Evolutionary conservation across 23 tunicate genomes (phyloP).

Genomic region (Corella eumyota): DNA sequence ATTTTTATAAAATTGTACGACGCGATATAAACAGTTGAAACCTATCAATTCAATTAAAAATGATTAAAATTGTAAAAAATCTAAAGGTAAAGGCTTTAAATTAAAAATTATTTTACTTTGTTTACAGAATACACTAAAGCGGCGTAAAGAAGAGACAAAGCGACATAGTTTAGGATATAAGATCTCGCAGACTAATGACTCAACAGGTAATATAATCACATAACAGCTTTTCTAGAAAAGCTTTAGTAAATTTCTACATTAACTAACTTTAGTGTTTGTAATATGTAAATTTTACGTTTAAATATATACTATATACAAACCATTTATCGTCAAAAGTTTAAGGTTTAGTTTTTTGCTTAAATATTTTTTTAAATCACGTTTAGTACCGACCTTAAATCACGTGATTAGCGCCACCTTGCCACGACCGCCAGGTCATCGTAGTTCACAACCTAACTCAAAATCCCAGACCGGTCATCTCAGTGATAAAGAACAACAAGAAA

Average conservation of each 20-base stretch:
- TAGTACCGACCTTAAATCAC: too few species aligned
- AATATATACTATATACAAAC: too few species aligned
- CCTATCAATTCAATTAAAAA: not conserved
- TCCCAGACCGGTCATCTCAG: not conserved
- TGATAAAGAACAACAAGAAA: slow-evolving; percentile 23
- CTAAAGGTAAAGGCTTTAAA: not conserved
- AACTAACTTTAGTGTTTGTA: too few species aligned
- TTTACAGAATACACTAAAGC: slow-evolving; percentile 24
- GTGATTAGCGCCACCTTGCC: slow-evolving; percentile 29
- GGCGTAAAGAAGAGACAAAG: slow-evolving; percentile 32
- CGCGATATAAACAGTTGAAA: too few species aligned
- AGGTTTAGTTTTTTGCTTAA: too few species aligned
- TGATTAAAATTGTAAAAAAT: not conserved
- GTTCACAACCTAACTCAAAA: not conserved
- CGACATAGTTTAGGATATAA: slow-evolving; percentile 25
- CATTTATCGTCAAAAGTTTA: too few species aligned
- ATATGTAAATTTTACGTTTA: too few species aligned
- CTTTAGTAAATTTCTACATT: too few species aligned
- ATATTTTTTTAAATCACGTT: too few species aligned
- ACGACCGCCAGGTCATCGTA: slow-evolving; percentile 15
- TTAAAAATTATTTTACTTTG: not conserved
- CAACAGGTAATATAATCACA: too few species aligned
- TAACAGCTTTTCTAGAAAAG: too few species aligned
- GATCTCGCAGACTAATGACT: not conserved
- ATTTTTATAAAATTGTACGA: too few species aligned